Evolutionary conservation across 2,888 invertebrate genomes (phyloP).

Genomic region (Synergus japonicus): DNA sequence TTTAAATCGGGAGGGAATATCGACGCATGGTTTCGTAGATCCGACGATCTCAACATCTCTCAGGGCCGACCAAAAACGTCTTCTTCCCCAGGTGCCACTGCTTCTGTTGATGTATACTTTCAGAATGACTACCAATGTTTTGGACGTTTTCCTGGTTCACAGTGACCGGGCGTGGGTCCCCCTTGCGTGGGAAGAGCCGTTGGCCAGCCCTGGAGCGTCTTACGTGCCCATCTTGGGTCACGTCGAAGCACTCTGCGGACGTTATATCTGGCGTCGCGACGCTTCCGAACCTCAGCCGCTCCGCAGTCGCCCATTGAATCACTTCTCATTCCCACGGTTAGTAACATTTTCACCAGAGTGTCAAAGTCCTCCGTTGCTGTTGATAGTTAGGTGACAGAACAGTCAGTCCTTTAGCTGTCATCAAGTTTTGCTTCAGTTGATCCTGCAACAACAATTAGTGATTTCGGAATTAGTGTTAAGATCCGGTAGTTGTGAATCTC

Average conservation of each 20-base stretch:
- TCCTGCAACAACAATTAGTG: constrained; percentile 2
- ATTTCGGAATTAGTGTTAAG: constrained; percentile 27
- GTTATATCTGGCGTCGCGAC: constrained; percentile 74
- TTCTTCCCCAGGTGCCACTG: constrained; percentile 28
- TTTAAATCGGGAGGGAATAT: constrained; percentile 14
- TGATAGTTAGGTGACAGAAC: neutral
- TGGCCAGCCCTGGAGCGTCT: constrained; percentile 75
- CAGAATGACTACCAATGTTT: constrained; percentile 6
- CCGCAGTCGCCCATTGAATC: constrained; percentile 71
- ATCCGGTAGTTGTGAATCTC: constrained; percentile 1
- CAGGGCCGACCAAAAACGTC: constrained; percentile 40
- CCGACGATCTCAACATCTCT: constrained; percentile 3
- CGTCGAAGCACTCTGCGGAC: constrained; percentile 68
- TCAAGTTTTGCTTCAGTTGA: neutral
- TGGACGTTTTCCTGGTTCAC: constrained; percentile 42
- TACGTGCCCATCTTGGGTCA: constrained; percentile 76
- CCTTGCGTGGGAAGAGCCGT: constrained; percentile 70
- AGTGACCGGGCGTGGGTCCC: constrained; percentile 60
- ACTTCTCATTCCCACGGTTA: constrained; percentile 72
- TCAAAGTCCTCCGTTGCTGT: neutral
- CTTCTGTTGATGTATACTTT: constrained; percentile 12
- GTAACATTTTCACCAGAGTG: constrained; percentile 51
- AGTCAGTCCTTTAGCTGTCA: neutral
- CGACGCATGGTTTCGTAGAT: constrained; percentile 35
- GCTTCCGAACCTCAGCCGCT: constrained; percentile 73